Percentiles rank a stretch among this genome's conserved stretches.
phyloP scores from a whole-genome alignment of 2,797 vertebrate species.

The Nothura maculosa region DNA sequence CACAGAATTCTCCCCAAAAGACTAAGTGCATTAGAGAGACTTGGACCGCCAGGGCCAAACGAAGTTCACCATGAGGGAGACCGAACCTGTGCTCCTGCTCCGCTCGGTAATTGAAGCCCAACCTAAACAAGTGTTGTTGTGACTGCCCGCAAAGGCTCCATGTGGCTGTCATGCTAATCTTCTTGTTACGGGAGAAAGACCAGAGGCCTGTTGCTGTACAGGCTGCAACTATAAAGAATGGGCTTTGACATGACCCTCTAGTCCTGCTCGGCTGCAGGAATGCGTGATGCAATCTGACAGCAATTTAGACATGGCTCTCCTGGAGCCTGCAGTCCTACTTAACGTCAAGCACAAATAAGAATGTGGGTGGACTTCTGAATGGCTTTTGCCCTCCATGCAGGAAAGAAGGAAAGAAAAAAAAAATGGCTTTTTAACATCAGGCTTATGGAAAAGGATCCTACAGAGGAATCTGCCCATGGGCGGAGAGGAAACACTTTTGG shows the following conservation, averaged over 20 bases:
- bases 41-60: neutral
- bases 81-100: accelerated
- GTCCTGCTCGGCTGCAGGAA: neutral
- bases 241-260: conserved; percentile 13
- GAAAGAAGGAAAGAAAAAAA: no score
- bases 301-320: neutral
- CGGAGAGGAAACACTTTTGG: neutral
- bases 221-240: neutral
- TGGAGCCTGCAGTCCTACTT: neutral
- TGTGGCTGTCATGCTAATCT: neutral
- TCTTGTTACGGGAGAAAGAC: conserved; percentile 15
- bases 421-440: neutral
- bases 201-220: neutral
- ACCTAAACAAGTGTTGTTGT: neutral
- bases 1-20: neutral
- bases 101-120: neutral
- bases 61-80: neutral
- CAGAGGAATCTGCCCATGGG: neutral
- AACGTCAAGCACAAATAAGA: neutral
- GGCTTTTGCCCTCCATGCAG: neutral
- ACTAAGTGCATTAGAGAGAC: neutral
- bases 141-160: neutral
- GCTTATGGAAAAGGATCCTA: neutral
- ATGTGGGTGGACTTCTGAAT: neutral
- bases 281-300: conserved; percentile 12